phyloP scores from a whole-genome alignment of 2,888 invertebrate species.

The Caenorhabditis sp. region DNA sequence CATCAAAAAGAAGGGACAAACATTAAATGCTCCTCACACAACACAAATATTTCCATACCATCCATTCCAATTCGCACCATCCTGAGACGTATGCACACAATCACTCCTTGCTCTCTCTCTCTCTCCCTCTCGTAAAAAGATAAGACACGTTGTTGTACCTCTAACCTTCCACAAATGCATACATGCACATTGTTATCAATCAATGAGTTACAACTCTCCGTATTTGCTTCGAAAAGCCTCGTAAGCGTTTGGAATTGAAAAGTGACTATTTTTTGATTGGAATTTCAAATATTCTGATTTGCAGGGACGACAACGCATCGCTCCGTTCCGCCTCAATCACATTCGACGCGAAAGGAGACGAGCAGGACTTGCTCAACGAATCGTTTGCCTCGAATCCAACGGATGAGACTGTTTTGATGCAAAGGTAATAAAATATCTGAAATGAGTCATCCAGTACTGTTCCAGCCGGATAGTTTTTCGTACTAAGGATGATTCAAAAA shows the following conservation, averaged over 20 bases:
- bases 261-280: no score
- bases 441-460: slow-evolving; percentile 20
- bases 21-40: slow-evolving; percentile 44
- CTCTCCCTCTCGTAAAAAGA: slow-evolving; percentile 21
- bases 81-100: background rate
- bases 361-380: slow-evolving; percentile 62
- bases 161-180: background rate
- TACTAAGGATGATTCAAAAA: slow-evolving; percentile 31
- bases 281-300: slow-evolving; percentile 6
- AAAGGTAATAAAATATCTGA: slow-evolving; percentile 48
- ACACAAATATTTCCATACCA: slow-evolving; percentile 21
- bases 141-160: slow-evolving; percentile 14
- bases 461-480: slow-evolving; percentile 20
- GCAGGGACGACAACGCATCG: slow-evolving; percentile 67
- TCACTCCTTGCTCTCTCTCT: background rate
- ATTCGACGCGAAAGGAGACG: slow-evolving; percentile 62
- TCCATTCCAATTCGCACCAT: background rate
- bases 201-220: slow-evolving; percentile 36
- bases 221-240: slow-evolving; percentile 27
- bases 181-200: no score
- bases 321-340: slow-evolving; percentile 66
- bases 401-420: slow-evolving; percentile 65
- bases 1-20: slow-evolving; percentile 46
- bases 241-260: slow-evolving; percentile 26
- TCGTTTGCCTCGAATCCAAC: slow-evolving; percentile 65